These are phyloP conservation scores for Ennomos erosarius DNA, from an alignment of 2,888 invertebrate genomes.

Conservation along the genomic window DNA sequence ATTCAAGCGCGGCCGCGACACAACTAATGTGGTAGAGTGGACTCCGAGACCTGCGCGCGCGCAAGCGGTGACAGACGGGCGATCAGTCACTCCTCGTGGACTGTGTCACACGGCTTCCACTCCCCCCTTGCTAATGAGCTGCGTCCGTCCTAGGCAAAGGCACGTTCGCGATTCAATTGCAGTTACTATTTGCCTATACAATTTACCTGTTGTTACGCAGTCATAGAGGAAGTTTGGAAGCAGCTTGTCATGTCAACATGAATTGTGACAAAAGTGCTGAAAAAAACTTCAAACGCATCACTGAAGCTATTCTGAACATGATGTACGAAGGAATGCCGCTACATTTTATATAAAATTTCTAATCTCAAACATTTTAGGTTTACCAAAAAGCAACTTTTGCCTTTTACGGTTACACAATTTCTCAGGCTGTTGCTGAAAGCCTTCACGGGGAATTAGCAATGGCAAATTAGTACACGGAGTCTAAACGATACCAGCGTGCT, in stretches of 20 bases:
- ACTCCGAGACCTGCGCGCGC: conserved; percentile 73
- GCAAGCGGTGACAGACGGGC: conserved; percentile 64
- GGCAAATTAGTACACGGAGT: conserved; percentile 38
- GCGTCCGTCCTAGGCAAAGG: conserved; percentile 61
- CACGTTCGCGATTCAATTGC: conserved; percentile 40
- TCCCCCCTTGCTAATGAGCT: conserved; percentile 71
- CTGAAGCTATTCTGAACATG: conserved; percentile 1
- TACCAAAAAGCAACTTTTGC: conserved; percentile 24
- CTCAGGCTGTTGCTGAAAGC: conserved; percentile 36
- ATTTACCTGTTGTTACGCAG: conserved; percentile 45
- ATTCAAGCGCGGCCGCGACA: conserved; percentile 75
- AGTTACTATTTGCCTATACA: conserved; percentile 17
- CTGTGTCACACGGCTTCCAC: conserved; percentile 62
- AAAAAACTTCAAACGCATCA: background rate
- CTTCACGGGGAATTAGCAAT: conserved; percentile 42
- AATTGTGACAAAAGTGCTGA: background rate
- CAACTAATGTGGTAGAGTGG: conserved; percentile 59
- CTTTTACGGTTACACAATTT: conserved; percentile 31
- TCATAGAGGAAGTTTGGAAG: conserved; percentile 17
- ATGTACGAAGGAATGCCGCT: background rate
- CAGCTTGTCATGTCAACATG: background rate
- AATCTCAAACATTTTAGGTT: conserved; percentile 5
- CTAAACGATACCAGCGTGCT: conserved; percentile 27
- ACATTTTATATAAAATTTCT: too few relatives aligned
- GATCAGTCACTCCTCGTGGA: conserved; percentile 78